A percentile compares a stretch with the other conserved stretches of the same genome.
phyloP scores from a whole-genome alignment of 2,797 vertebrate genomes.

The Gallinago stenura region DNA sequence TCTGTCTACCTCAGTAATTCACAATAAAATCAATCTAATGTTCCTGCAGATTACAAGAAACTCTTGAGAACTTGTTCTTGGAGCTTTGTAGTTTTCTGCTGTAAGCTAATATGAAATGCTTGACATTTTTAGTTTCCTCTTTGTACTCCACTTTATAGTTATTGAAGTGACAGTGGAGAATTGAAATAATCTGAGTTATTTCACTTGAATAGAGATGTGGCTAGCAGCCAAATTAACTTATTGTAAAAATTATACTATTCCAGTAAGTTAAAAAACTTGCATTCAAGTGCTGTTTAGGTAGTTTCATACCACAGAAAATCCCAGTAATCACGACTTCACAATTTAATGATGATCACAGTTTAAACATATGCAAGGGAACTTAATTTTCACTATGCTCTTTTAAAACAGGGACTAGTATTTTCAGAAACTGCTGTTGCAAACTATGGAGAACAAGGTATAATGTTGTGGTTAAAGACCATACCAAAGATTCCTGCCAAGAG shows the following conservation, averaged over 20 bases:
- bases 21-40: neutral
- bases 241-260: neutral
- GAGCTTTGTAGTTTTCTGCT: neutral
- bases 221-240: conserved; percentile 1
- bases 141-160: neutral
- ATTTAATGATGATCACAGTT: neutral
- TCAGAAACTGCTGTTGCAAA: conserved; percentile 90
- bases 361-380: neutral
- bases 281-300: neutral
- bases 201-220: neutral
- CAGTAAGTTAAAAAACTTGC: neutral
- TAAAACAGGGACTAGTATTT: conserved; percentile 87
- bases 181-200: neutral
- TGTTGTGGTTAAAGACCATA: conserved; percentile 73
- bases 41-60: neutral
- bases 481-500: conserved; percentile 86
- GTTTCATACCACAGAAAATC: conserved; percentile 1
- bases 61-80: neutral
- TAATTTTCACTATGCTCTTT: conserved; percentile 18
- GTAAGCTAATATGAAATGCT: neutral
- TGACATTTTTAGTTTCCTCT: conserved; percentile 10
- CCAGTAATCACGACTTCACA: neutral
- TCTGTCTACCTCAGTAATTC: neutral
- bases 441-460: conserved; percentile 82
- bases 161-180: neutral